A percentile compares a stretch with the other conserved stretches of the same genome.
Conservation (phyloP, 2,113 vertebrate genomes). For the Elephantulus edwardii region DNA sequence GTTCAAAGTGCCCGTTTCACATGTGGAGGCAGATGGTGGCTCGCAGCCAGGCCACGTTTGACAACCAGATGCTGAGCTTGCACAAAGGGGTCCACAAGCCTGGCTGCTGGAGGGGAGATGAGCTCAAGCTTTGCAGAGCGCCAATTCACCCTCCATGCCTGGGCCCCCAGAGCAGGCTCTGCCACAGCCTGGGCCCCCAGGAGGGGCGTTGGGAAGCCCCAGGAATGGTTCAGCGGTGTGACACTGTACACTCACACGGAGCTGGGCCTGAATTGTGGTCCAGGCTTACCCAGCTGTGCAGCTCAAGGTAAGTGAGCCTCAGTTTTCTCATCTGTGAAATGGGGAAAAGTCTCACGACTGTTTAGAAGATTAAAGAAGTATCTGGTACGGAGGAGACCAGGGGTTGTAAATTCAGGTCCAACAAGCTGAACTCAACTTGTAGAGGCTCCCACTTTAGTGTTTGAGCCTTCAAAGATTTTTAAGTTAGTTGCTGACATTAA, state of each 20-base stretch:
- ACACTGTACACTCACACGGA: background rate
- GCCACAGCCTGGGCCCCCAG: fast-evolving
- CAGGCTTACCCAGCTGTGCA: background rate
- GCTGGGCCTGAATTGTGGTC: background rate
- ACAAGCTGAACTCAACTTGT: background rate
- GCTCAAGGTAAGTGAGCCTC: background rate
- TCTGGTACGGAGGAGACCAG: background rate
- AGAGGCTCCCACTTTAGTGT: background rate
- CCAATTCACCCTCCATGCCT: fast-evolving
- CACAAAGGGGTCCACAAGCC: conserved; percentile 74
- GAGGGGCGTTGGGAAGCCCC: background rate
- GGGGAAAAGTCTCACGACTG: background rate
- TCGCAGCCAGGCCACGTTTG: conserved; percentile 71
- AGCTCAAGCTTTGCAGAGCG: background rate
- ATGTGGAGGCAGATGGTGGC: conserved; percentile 78
- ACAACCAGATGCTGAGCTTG: conserved; percentile 81
- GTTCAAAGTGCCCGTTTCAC: conserved; percentile 77
- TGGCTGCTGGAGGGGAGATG: background rate
- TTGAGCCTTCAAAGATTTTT: background rate
- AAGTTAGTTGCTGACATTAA: background rate
- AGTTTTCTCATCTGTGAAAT: background rate
- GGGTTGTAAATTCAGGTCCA: background rate
- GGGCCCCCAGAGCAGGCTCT: background rate
- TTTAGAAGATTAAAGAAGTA: background rate
- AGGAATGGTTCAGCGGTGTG: background rate